These are phyloP conservation scores for Tenodera sinensis DNA, from an alignment of 2,888 invertebrate genomes.

Conservation along the genomic window DNA sequence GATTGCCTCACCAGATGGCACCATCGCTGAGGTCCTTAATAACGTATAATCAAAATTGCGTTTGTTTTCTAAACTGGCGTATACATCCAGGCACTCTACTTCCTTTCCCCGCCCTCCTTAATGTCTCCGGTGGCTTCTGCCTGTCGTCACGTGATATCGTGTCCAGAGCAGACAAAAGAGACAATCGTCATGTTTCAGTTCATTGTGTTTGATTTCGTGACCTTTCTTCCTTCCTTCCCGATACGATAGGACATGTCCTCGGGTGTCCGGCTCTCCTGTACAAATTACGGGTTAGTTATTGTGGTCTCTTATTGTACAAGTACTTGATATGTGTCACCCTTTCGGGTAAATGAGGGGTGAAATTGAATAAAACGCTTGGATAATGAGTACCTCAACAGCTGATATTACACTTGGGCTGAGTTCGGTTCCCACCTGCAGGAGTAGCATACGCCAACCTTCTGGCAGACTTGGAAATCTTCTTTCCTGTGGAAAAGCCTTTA, in stretches of 20 bases:
- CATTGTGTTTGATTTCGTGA: not conserved
- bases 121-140: not conserved
- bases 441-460: not conserved
- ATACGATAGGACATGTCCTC: not conserved
- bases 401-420: not conserved
- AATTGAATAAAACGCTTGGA: not conserved
- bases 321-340: not conserved
- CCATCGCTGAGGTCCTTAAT: not conserved
- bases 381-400: not conserved
- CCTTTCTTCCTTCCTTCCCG: no score
- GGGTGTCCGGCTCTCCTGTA: not conserved
- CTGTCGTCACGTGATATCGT: not conserved
- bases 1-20: not conserved
- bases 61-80: not conserved
- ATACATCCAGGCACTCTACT: not conserved
- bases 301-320: not conserved
- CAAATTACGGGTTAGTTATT: not conserved
- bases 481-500: no score
- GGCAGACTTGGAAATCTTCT: not conserved
- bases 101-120: not conserved
- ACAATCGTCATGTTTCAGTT: not conserved
- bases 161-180: not conserved
- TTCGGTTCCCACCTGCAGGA: not conserved
- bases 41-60: slow-evolving; percentile 1
- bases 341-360: not conserved